phyloP scores from a whole-genome alignment of 64 coral and sea anemone genomes.

The Dendrophyllia cribrosa region DNA sequence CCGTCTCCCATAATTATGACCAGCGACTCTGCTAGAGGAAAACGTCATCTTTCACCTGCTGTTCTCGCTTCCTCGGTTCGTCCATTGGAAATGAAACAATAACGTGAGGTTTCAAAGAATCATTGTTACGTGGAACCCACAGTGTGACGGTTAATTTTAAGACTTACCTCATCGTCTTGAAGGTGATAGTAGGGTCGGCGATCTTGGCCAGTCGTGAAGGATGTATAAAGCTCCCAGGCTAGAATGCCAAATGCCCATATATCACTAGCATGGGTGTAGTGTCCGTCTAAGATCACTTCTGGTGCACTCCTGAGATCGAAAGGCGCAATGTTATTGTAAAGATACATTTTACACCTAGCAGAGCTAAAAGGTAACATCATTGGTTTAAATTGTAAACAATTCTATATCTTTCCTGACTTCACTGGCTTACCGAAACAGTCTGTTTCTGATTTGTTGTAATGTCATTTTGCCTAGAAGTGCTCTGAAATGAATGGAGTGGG shows the following conservation, averaged over 20 bases:
- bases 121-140: not conserved
- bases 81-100: not conserved
- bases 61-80: too few species aligned
- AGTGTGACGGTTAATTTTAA: not conserved
- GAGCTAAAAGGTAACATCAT: too few species aligned
- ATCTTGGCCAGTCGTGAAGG: not conserved
- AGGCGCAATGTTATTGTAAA: not conserved
- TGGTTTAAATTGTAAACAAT: too few species aligned
- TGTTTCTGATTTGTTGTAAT: too few species aligned
- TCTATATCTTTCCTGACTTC: too few species aligned
- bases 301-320: conserved; percentile 67
- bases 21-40: too few species aligned
- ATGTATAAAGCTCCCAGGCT: conserved; percentile 66
- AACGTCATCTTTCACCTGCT: too few species aligned
- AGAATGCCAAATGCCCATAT: conserved; percentile 83
- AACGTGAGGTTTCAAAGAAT: not conserved
- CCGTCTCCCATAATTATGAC: too few species aligned
- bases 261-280: conserved; percentile 69
- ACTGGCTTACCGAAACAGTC: too few species aligned
- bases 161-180: not conserved
- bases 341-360: not conserved
- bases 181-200: not conserved
- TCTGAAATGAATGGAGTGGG: too few species aligned
- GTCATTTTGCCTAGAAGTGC: too few species aligned
- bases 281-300: conserved; percentile 72